These are phyloP conservation scores for Scolanthus callimorphus DNA, from an alignment of 92 coral and sea anemone species.

Conservation along the genomic window DNA sequence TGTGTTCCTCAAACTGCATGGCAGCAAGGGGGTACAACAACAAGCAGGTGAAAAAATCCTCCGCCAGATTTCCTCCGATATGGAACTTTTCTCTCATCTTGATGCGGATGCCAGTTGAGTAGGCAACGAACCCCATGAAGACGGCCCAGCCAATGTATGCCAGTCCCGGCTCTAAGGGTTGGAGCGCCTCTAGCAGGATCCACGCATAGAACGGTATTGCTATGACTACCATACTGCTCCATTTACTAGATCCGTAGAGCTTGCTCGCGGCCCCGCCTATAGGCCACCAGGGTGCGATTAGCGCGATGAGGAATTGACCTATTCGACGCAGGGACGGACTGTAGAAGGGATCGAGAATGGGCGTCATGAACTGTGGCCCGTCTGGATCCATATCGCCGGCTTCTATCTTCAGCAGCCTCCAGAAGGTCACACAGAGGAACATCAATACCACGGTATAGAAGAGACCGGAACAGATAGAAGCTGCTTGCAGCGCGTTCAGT, in stretches of 20 bases:
- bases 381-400: slow-evolving; percentile 52
- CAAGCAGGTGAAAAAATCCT: slow-evolving; percentile 61
- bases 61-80: slow-evolving; percentile 70
- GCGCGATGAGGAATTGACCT: slow-evolving; percentile 26
- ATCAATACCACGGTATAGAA: slow-evolving; percentile 54
- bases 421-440: slow-evolving; percentile 61
- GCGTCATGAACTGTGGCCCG: slow-evolving; percentile 37
- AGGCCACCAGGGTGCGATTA: slow-evolving; percentile 71
- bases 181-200: slow-evolving; percentile 43
- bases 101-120: slow-evolving; percentile 59
- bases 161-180: slow-evolving; percentile 50
- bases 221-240: slow-evolving; percentile 47
- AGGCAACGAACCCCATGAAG: slow-evolving; percentile 61
- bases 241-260: slow-evolving; percentile 25
- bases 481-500: slow-evolving; percentile 62
- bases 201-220: slow-evolving; percentile 67
- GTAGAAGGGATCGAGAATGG: slow-evolving; percentile 46
- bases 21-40: slow-evolving; percentile 70
- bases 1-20: slow-evolving; percentile 56
- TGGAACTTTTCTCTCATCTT: slow-evolving; percentile 46
- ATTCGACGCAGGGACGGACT: slow-evolving; percentile 10
- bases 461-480: slow-evolving; percentile 68
- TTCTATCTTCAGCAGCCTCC: slow-evolving; percentile 78
- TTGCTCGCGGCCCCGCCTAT: slow-evolving; percentile 62
- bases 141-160: slow-evolving; percentile 80